Evolutionary conservation across 2,113 vertebrate genomes (phyloP).

Genomic region (human): GRCh38 chr11:12771001-12771500

Average conservation of each 20-base stretch:
- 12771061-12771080: not conserved
- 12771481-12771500: slow-evolving; percentile 30
- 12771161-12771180: not conserved
- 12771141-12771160: no score
- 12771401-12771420: not conserved
- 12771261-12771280: not conserved
- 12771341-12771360: not conserved
- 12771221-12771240: not conserved
- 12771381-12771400: not conserved
- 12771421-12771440: not conserved
- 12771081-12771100: not conserved
- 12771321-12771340: not conserved
- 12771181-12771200: not conserved
- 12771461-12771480: not conserved
- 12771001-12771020: not conserved
- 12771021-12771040: not conserved
- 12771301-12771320: not conserved
- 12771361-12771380: not conserved
- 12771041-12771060: not conserved
- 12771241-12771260: rapidly evolving
- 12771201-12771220: not conserved
- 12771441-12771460: not conserved
- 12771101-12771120: not conserved
- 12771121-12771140: not conserved
- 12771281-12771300: not conserved